Base-by-base conservation (phyloP, 2,113 vertebrate genomes). In the Sphyrna mokarran region DNA sequence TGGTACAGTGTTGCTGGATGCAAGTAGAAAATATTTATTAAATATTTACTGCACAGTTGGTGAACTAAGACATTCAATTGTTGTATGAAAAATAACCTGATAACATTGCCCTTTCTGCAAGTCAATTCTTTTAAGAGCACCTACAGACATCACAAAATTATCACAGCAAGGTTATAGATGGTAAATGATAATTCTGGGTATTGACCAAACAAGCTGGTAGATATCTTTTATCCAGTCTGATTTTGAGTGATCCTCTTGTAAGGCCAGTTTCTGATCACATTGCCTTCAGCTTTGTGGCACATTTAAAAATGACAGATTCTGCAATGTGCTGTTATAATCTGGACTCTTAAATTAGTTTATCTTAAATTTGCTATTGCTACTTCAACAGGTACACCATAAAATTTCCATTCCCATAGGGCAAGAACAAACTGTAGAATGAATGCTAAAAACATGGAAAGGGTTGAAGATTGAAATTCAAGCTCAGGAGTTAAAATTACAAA, bases 1-100 rank as follows among this genome's bases (percentile, higher is more conserved):
- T 0, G 0, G 0, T 40, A 0, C 29, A 3, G 0, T n/a, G 7
- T 13, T 96, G 72, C 33, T 95, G 20, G 61, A 95, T 72, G 66
- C 33, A 23, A 29, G 70, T 95, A 29, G 11, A 43, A 33, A 40
- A 33, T 6, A 0, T n/a, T n/a, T 3, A 22, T 3, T 66, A 83
- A 18, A 78, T 63, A n/a, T 18, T 66, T 37, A 0, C n/a, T 16
- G 1, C 1, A 9, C 0, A 26, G 23, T 69, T 54, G 11, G 66
- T 70, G 23, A 70, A 94, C 8, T 40, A 68, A 63, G 9, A 63
- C 11, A 63, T 5, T 3, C 14, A 95, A 54, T 1, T 93, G 26
- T 13, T 33, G 54, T 63, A 61, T 13, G 3, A 61, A 61, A 83
- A 90, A 61, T 90, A 61, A 61, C 9, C 18, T 93, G n/a, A 16